Evolutionary conservation across 2,113 vertebrate genomes (phyloP).

Genomic region (Condylura cristata): DNA sequence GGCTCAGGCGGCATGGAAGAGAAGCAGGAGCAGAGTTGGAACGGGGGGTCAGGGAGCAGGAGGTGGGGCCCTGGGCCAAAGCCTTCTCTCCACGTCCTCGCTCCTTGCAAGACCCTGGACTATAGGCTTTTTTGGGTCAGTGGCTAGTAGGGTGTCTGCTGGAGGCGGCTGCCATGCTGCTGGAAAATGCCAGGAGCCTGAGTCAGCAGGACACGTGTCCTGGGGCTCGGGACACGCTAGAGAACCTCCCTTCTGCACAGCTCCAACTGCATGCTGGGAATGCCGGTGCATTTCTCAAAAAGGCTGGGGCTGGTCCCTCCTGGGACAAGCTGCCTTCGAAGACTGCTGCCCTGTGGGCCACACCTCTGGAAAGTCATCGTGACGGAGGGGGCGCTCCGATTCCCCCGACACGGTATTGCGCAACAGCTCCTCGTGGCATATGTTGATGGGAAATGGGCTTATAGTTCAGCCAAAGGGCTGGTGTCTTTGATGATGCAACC

Average conservation of each 20-base stretch:
- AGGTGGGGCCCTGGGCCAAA: rapidly evolving
- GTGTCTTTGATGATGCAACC: constrained; percentile 52
- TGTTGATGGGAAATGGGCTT: constrained; percentile 48
- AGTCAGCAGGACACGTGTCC: no score
- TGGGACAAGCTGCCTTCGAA: not conserved
- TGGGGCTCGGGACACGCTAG: not conserved
- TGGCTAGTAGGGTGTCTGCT: not conserved
- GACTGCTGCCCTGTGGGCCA: not conserved
- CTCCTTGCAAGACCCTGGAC: not conserved
- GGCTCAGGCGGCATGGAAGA: not conserved
- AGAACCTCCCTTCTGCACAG: not conserved
- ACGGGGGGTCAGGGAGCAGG: not conserved
- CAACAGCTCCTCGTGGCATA: constrained; percentile 51
- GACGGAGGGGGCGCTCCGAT: constrained; percentile 15
- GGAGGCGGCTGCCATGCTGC: no score
- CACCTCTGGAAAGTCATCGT: constrained; percentile 56
- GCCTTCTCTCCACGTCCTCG: not conserved
- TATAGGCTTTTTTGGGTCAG: not conserved
- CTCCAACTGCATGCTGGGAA: not conserved
- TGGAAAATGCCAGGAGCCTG: not conserved
- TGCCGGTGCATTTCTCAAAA: not conserved
- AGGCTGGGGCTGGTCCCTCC: not conserved
- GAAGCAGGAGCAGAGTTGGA: no score
- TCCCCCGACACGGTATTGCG: constrained; percentile 47
- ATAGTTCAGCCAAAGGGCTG: constrained; percentile 69